phyloP scores from a whole-genome alignment of 2,888 invertebrate species.

The Vesta saturnalis region DNA sequence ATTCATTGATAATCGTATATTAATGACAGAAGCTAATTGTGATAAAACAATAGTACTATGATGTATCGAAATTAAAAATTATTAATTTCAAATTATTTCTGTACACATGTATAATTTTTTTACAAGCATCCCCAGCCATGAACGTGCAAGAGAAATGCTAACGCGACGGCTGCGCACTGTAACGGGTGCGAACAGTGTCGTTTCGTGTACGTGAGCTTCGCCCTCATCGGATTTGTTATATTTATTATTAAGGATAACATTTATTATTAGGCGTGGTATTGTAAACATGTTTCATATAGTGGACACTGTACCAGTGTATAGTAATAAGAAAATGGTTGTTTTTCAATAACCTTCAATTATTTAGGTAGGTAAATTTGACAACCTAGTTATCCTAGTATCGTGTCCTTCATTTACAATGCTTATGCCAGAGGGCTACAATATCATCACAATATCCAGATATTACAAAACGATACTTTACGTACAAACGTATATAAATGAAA shows the following conservation, averaged over 20 bases:
- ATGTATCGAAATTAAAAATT: too few relatives aligned
- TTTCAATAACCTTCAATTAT: conserved; percentile 20
- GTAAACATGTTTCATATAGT: conserved; percentile 31
- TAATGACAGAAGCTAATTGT: too few relatives aligned
- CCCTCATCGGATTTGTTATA: conserved; percentile 56
- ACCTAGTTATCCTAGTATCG: conserved; percentile 27
- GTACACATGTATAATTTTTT: conserved; percentile 5
- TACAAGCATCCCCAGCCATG: conserved; percentile 15
- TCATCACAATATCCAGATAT: not conserved
- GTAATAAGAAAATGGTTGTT: conserved; percentile 11
- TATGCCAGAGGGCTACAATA: conserved; percentile 11
- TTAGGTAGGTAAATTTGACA: conserved; percentile 32
- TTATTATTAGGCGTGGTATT: conserved; percentile 56
- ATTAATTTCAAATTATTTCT: too few relatives aligned
- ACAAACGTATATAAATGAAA: not conserved
- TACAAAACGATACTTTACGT: not conserved
- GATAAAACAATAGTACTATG: too few relatives aligned
- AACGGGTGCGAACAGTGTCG: conserved; percentile 48
- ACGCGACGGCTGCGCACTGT: conserved; percentile 53
- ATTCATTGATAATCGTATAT: too few relatives aligned
- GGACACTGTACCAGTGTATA: conserved; percentile 17
- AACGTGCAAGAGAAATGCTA: conserved; percentile 14
- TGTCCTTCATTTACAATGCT: conserved; percentile 24
- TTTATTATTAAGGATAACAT: conserved; percentile 39
- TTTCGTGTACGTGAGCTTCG: conserved; percentile 60